Evolutionary conservation across 2,797 vertebrate genomes (phyloP), one percentile per base, ranked within the genome.

Genomic region (Gastrophryne carolinensis): DNA sequence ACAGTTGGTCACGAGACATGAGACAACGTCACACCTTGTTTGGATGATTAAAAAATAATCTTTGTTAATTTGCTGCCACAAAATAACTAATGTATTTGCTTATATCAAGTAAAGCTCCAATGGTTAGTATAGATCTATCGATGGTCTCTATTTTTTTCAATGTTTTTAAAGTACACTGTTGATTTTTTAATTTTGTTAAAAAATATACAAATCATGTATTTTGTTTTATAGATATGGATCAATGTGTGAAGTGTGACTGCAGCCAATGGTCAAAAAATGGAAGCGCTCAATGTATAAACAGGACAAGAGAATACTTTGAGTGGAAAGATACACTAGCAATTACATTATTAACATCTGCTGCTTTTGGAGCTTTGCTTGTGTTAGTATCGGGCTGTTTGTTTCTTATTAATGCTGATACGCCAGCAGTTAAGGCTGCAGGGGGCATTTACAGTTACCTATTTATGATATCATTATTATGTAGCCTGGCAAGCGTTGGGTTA

Each of bases 301-400:
- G 81, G 69, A 80, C 52, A 8, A 79, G 84, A 23, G 72, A 66
- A 21, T 90, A 62, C 81, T 62, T 89, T 21, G 13, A 19, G 1
- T 91, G 88, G 89, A 65, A 8, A 0, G 60, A 78, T 0, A 24
- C 80, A 32, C 79, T 86, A 72, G 81, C 89, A 21, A 88, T 91
- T 44, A 63, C 56, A 19, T 73, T 90, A 27, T 1, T 82, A 30
- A 58, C 63, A 1, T 84, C 84, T 1, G 53, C 84, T 17, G 76
- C 1, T 2, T 71, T 87, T 29, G 89, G 87, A 1, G 23, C 84
- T 34, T 3, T 86, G 15, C 53, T 89, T 5, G 60, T 90, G 78
- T 19, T 88, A 1, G 47, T 66, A 2, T 79, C 26, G 6, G 21
- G 23, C 10, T 2, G 80, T 50, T 41, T 88, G n/a, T 89, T 87